phyloP scores from a whole-genome alignment of 2,797 vertebrate species.

The Macropodus opercularis region DNA sequence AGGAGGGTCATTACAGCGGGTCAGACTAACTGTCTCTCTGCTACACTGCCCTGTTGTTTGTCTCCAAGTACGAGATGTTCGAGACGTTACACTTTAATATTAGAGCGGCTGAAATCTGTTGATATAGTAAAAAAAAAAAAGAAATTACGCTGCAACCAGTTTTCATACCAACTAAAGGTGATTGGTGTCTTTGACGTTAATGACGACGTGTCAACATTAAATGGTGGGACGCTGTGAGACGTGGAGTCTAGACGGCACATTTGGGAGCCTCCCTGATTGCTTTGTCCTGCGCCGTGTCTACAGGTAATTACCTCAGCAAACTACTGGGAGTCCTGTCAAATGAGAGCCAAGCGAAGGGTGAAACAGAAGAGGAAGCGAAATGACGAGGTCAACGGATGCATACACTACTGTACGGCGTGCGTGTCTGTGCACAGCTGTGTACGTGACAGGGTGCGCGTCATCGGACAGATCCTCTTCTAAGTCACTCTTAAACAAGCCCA shows the following conservation, averaged over 20 bases:
- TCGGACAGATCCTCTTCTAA: no score
- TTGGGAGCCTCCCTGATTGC: conserved; percentile 80
- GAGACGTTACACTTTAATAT: conserved; percentile 16
- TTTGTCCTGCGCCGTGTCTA: conserved; percentile 82
- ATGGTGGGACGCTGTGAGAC: conserved; percentile 72
- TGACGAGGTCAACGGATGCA: conserved; percentile 4
- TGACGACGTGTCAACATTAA: conserved; percentile 72
- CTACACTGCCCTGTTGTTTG: conserved; percentile 63
- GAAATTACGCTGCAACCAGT: no score
- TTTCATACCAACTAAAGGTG: conserved; percentile 40
- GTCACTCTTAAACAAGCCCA: no score
- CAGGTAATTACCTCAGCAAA: conserved; percentile 84
- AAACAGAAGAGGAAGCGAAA: conserved; percentile 35
- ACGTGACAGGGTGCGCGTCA: no score
- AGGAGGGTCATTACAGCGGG: conserved; percentile 67
- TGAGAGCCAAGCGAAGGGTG: conserved; percentile 43
- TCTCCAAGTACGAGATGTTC: conserved; percentile 18
- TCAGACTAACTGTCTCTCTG: conserved; percentile 77
- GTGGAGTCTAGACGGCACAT: conserved; percentile 82
- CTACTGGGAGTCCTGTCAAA: conserved; percentile 63
- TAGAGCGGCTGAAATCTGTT: conserved; percentile 35
- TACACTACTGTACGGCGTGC: no score
- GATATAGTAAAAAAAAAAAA: conserved; percentile 8
- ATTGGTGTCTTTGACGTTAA: conserved; percentile 60
- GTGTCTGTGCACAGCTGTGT: conserved; percentile 8